Conservation (phyloP, 2,113 vertebrate species). For the Tragelaphus buxtoni region DNA sequence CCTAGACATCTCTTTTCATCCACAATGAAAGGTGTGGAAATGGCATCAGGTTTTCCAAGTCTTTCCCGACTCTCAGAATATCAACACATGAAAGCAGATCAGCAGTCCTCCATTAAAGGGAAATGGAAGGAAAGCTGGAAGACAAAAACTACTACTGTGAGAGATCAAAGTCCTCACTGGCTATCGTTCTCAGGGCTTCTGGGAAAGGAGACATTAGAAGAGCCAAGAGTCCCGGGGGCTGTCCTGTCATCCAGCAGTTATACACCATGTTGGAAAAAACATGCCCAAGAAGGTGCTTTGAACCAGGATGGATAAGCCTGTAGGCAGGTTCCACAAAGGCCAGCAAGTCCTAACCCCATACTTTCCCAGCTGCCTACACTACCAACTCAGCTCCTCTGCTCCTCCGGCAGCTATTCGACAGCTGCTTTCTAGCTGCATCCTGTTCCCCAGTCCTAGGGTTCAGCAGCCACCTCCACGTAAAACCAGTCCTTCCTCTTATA, state of each 20-base stretch:
- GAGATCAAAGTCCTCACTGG: not conserved
- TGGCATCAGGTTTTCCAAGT: not conserved
- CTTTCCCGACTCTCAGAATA: not conserved
- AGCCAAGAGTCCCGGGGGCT: not conserved
- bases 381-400: not conserved
- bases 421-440: not conserved
- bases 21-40: not conserved
- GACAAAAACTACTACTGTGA: not conserved
- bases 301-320: not conserved
- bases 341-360: not conserved
- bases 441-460: not conserved
- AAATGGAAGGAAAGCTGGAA: not conserved
- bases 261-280: not conserved
- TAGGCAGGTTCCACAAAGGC: not conserved
- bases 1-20: not conserved
- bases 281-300: not conserved
- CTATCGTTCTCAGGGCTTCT: not conserved
- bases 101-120: not conserved
- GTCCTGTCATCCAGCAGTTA: not conserved
- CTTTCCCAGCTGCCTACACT: not conserved
- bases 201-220: not conserved
- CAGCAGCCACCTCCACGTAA: not conserved
- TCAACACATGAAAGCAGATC: not conserved
- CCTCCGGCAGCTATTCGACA: not conserved
- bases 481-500: not conserved